Evolutionary conservation across 2,888 invertebrate species (phyloP), one percentile per base, ranked within the genome.

Genomic region (Mimumesa dahlbomi): DNA sequence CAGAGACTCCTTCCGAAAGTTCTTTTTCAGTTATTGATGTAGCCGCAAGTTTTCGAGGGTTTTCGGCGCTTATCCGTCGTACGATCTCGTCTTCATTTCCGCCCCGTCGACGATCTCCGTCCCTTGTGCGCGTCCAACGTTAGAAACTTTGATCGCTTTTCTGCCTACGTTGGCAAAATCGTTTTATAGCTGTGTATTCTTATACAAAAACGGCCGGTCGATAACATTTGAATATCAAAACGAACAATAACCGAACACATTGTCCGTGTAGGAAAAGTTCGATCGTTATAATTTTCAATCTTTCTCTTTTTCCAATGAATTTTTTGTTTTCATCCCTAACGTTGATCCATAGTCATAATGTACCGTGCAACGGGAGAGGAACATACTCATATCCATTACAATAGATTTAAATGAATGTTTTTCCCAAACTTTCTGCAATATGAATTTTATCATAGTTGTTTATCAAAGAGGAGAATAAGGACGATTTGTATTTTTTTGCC

Each of bases 1-100:
- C 59, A 49, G 46, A 42, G 40, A 34, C 50, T 61, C 57, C 48
- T 63, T 43, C 42, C 63, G 68, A 58, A 42, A 52, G 58, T 69
- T 48, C 68, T 68, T 58, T 64, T 72, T 73, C 74, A 67, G 65
- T 48, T 57, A 52, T 77, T 63, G 70, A 50, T 65, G 64, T 66
- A 61, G 56, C 65, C 65, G 59, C 65, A 75, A 75, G 72, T 72
- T 72, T 77, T 77, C 72, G 63, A 69, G 63, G 54, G 50, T 72
- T 56, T 61, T 69, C 53, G 56, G 53, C 36, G 57, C 58, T 75
- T 77, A 72, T 75, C 75, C 59, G 48, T 14, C 49, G 56, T 49
- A 65, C 72, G 69, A 75, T 77, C 77, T 77, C 77, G 75, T 77
- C 75, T 75, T 77, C 77, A 77, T 77, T 77, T 77, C 77, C 77